These are phyloP conservation scores for Balearica regulorum DNA, from an alignment of 2,797 vertebrate genomes.

Conservation along the genomic window DNA sequence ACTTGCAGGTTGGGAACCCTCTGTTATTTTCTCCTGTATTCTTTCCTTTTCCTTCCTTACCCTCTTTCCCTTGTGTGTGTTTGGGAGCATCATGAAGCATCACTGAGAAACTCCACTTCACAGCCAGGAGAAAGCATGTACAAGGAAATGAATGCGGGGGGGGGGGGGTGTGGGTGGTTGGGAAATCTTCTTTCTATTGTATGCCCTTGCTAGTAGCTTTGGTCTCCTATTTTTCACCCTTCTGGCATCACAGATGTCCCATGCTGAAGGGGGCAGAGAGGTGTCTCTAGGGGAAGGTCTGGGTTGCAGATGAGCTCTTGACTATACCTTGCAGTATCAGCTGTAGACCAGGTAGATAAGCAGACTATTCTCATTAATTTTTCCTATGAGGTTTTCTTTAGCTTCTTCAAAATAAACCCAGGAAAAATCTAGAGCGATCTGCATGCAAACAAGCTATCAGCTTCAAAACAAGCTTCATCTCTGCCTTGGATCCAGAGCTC, in stretches of 20 bases:
- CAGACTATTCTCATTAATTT: too few relatives aligned
- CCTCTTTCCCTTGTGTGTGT: background rate
- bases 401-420: background rate
- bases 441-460: background rate
- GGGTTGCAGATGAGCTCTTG: too few relatives aligned
- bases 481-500: background rate
- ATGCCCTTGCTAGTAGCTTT: too few relatives aligned
- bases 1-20: background rate
- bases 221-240: too few relatives aligned
- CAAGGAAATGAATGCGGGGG: background rate
- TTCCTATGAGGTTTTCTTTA: background rate
- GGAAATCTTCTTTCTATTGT: too few relatives aligned
- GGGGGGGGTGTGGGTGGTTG: too few relatives aligned
- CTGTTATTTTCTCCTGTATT: background rate
- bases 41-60: background rate
- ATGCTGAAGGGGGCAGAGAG: too few relatives aligned
- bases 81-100: background rate
- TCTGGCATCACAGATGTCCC: too few relatives aligned
- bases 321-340: too few relatives aligned
- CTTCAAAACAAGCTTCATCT: background rate
- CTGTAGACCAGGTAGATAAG: too few relatives aligned
- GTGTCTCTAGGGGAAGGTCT: too few relatives aligned
- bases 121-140: background rate
- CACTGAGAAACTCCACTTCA: background rate
- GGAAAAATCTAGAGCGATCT: background rate